These are phyloP conservation scores for Steinernema khuongi DNA, from an alignment of 1,140 invertebrate species.

Conservation along the genomic window DNA sequence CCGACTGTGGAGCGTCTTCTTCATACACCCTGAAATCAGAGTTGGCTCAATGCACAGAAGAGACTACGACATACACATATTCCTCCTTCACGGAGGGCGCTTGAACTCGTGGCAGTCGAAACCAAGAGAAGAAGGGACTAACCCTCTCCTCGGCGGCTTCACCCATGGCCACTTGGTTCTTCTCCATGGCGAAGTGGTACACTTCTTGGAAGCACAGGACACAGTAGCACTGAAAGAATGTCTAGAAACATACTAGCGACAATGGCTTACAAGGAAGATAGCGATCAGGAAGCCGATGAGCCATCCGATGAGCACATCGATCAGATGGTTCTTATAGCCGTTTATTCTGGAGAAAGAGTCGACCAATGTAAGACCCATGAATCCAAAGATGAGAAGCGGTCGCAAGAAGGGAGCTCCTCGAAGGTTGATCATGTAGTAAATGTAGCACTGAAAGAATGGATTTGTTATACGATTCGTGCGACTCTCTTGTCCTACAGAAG, in stretches of 20 bases:
- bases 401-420: slow-evolving; percentile 55
- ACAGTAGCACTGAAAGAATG: slow-evolving; percentile 51
- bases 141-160: slow-evolving; percentile 45
- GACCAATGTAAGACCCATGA: slow-evolving; percentile 53
- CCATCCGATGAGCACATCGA: slow-evolving; percentile 58
- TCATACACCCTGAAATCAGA: slow-evolving; percentile 55
- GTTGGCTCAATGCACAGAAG: slow-evolving; percentile 4
- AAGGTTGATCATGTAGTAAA: slow-evolving; percentile 59
- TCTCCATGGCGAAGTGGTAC: slow-evolving; percentile 48
- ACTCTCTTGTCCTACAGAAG: slow-evolving; percentile 54
- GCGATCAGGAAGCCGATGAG: slow-evolving; percentile 55
- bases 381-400: slow-evolving; percentile 57
- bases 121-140: slow-evolving; percentile 57
- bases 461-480: neutral
- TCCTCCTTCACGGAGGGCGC: slow-evolving; percentile 58
- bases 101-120: slow-evolving; percentile 55
- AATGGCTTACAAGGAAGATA: slow-evolving; percentile 46
- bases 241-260: neutral
- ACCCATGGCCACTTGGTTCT: slow-evolving; percentile 31
- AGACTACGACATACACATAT: slow-evolving; percentile 51
- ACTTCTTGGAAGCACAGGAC: slow-evolving; percentile 59
- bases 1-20: slow-evolving; percentile 51
- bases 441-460: slow-evolving; percentile 48
- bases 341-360: slow-evolving; percentile 58
- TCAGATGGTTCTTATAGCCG: slow-evolving; percentile 59